Evolutionary conservation across 2,797 vertebrate genomes (phyloP).

Genomic region (Mustela erminea): DNA sequence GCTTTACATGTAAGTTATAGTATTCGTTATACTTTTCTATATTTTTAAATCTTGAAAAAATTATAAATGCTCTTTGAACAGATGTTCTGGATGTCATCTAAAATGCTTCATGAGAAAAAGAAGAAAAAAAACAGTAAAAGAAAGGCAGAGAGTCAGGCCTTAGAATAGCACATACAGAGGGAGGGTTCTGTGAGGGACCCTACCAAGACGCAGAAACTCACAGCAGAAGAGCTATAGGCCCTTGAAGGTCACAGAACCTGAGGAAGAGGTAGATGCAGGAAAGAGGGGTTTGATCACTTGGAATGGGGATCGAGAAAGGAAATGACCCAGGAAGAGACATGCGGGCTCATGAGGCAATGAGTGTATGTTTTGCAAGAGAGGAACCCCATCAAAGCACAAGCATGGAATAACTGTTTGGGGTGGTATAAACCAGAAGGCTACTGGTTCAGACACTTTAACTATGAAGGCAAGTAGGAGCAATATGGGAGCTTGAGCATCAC

Average conservation of each 20-base stretch:
- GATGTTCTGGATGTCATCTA: slow-evolving; percentile 51
- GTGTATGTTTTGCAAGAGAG: not conserved
- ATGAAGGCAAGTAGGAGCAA: not conserved
- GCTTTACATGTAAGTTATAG: not conserved
- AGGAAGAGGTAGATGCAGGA: accelerated
- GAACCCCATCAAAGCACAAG: not conserved
- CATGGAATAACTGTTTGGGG: accelerated
- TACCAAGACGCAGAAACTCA: accelerated
- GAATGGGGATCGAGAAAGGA: not conserved
- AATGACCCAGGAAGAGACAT: not conserved
- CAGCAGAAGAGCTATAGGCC: not conserved
- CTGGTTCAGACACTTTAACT: not conserved
- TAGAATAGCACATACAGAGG: accelerated
- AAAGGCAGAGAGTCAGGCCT: not conserved
- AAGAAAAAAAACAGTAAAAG: not conserved
- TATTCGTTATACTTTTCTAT: slow-evolving; percentile 47
- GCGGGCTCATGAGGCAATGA: accelerated
- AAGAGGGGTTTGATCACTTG: not conserved
- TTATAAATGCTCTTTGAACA: slow-evolving; percentile 58
- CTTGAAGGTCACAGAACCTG: not conserved
- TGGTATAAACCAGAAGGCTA: accelerated
- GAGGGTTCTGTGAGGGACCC: accelerated
- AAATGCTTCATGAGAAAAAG: not conserved
- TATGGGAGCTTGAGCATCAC: too few relatives aligned
- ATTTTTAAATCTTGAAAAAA: slow-evolving; percentile 55